These are phyloP conservation scores for Cryptus viduatorius DNA, from an alignment of 2,888 invertebrate species.

Conservation along the genomic window DNA sequence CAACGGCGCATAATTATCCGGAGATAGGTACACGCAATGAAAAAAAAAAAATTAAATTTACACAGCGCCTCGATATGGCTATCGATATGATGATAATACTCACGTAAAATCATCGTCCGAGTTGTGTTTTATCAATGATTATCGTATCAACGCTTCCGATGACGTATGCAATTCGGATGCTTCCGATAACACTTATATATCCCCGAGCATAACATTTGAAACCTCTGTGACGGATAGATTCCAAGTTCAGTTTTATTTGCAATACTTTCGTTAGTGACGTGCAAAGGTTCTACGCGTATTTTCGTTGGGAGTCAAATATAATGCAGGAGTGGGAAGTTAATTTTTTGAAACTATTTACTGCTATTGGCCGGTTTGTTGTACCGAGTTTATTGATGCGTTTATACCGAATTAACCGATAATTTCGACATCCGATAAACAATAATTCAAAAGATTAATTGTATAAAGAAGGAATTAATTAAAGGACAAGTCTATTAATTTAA, in stretches of 20 bases:
- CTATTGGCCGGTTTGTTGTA: too few relatives aligned
- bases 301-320: background rate
- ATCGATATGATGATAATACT: background rate
- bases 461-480: too few relatives aligned
- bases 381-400: too few relatives aligned
- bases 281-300: background rate
- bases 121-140: constrained; percentile 8
- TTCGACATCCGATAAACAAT: too few relatives aligned
- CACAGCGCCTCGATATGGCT: background rate
- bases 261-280: background rate
- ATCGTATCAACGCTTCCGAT: background rate
- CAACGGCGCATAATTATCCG: background rate
- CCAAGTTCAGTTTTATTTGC: background rate
- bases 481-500: too few relatives aligned
- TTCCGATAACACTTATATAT: background rate
- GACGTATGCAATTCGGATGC: background rate
- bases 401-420: too few relatives aligned
- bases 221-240: background rate
- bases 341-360: too few relatives aligned
- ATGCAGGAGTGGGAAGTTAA: too few relatives aligned
- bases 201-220: background rate
- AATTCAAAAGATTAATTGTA: too few relatives aligned
- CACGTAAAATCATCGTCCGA: background rate
- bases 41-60: background rate
- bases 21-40: background rate